Evolutionary conservation across 92 coral and sea anemone species (phyloP).

Genomic region (Virgularia gustaviana): DNA sequence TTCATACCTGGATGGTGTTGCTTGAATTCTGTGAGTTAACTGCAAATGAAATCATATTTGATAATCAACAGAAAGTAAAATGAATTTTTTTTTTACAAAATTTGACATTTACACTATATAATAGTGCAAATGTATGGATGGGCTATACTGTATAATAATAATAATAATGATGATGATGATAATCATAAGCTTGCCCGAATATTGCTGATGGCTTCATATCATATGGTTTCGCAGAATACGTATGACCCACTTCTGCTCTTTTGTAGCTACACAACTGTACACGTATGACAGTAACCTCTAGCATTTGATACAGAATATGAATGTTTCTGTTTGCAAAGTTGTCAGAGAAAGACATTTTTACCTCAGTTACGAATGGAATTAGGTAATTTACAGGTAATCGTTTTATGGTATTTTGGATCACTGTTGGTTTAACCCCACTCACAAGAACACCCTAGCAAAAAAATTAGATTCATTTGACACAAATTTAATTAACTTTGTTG

Average conservation of each 20-base stretch:
- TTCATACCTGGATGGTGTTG: slow-evolving; percentile 79
- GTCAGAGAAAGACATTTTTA: neutral
- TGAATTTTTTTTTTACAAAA: neutral
- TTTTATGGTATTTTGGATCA: slow-evolving; percentile 67
- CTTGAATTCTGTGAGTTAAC: slow-evolving; percentile 79
- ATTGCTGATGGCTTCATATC: too few relatives aligned
- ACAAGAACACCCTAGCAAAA: slow-evolving; percentile 66
- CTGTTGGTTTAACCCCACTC: slow-evolving; percentile 49
- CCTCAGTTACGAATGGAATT: slow-evolving; percentile 84
- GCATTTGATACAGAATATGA: neutral
- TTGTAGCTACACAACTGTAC: too few relatives aligned
- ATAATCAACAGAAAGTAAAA: neutral
- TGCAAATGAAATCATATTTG: slow-evolving; percentile 32
- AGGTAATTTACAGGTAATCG: slow-evolving; percentile 73
- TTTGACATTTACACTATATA: too few relatives aligned
- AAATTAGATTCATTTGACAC: slow-evolving; percentile 31
- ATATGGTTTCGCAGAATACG: too few relatives aligned
- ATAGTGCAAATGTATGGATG: too few relatives aligned
- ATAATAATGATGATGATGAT: too few relatives aligned
- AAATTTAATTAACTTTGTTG: neutral
- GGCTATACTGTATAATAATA: too few relatives aligned
- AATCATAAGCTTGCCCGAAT: too few relatives aligned
- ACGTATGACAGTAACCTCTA: too few relatives aligned
- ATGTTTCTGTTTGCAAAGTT: neutral
- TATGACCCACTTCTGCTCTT: too few relatives aligned